Evolutionary conservation across 2,113 vertebrate species (phyloP).

Genomic region (Camelus bactrianus): DNA sequence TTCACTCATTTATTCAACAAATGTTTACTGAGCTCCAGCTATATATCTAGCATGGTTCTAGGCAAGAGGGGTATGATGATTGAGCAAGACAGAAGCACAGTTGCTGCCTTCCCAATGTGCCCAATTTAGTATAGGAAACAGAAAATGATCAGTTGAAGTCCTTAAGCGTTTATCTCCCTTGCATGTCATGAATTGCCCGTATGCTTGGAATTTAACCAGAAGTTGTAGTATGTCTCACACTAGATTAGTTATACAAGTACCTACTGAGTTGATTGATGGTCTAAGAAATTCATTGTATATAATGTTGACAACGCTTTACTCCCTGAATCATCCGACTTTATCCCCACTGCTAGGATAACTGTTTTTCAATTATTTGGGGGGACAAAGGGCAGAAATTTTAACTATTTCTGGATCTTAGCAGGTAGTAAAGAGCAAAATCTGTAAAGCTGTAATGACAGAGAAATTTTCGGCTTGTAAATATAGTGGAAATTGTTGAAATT

Average conservation of each 20-base stretch:
- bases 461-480: constrained; percentile 44
- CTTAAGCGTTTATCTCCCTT: not conserved
- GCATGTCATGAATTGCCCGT: not conserved
- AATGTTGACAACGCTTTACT: not conserved
- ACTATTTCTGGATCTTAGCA: constrained; percentile 65
- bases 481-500: constrained; percentile 29
- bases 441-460: constrained; percentile 27
- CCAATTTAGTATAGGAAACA: not conserved
- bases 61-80: not conserved
- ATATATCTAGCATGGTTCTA: not conserved
- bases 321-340: not conserved
- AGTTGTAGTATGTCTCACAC: not conserved
- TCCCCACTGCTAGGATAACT: not conserved
- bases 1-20: constrained; percentile 29
- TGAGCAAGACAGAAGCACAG: not conserved
- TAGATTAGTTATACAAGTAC: not conserved
- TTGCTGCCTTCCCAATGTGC: not conserved
- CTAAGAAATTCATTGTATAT: not conserved
- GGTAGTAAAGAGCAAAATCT: constrained; percentile 56
- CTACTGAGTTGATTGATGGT: not conserved
- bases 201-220: constrained; percentile 41
- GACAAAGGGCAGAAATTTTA: constrained; percentile 54
- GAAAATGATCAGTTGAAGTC: not conserved
- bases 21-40: not conserved
- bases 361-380: constrained; percentile 27